Evolutionary conservation across 2,113 vertebrate species (phyloP).

Genomic region (Podocnemis expansa): DNA sequence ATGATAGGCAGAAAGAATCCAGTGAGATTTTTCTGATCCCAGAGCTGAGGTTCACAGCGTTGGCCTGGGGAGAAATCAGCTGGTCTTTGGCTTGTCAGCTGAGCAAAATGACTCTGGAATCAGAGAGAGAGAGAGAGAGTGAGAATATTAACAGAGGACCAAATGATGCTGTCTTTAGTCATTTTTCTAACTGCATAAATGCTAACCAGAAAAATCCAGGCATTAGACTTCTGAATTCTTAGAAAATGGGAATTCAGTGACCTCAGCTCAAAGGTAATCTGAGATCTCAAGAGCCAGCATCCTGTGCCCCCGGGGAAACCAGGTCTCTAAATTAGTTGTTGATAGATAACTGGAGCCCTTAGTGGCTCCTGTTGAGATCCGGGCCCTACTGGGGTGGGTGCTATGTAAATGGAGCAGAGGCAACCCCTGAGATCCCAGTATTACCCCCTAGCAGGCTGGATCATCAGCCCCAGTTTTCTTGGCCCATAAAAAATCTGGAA

Average conservation of each 20-base stretch:
- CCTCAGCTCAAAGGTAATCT: rapidly evolving
- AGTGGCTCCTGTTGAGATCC: neutral
- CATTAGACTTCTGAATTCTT: rapidly evolving
- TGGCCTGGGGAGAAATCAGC: neutral
- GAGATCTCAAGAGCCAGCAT: neutral
- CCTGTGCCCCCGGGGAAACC: neutral
- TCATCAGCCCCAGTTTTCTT: neutral
- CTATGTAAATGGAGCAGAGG: neutral
- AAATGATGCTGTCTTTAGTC: neutral
- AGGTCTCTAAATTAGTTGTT: neutral
- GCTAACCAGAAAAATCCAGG: neutral
- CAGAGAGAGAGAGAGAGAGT: neutral
- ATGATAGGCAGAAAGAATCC: neutral
- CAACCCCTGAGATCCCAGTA: neutral
- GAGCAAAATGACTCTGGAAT: neutral
- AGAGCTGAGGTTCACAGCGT: neutral
- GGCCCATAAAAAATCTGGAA: neutral
- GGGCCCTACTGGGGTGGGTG: neutral
- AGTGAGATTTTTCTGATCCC: conserved; percentile 20
- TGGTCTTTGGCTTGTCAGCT: neutral
- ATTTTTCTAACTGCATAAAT: neutral
- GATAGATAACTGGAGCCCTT: neutral
- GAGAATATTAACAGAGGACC: neutral
- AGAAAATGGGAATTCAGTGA: rapidly evolving
- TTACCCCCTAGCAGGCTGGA: too few species aligned